Evolutionary conservation across 2,888 invertebrate genomes (phyloP), one percentile per base, ranked within the genome.

Genomic region (Drosophila robusta): DNA sequence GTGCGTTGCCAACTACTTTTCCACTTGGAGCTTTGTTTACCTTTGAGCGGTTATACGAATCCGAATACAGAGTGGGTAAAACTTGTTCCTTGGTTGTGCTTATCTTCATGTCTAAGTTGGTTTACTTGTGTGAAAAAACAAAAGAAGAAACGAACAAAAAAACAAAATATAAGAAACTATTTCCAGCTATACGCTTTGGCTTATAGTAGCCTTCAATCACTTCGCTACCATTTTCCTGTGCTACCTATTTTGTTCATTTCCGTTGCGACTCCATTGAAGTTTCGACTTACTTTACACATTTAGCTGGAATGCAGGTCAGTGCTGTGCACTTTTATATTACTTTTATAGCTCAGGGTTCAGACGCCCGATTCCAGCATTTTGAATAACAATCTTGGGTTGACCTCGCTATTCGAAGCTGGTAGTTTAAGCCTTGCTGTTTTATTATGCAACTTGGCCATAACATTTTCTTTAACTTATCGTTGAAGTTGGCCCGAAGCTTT

Each of bases 291-390:
- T 68, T 64, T 68, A 52, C 41, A 56, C 68, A 54, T 71, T 76
- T 46, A 44, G 39, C 52, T 61, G 44, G 46, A 80, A 89, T 85
- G 80, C 86, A 89, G 88, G 87, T 86, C 86, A 83, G 73, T 75
- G 54, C 70, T 55, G 61, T 75, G 65, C 61, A 82, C 67, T 73
- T 78, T 65, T 65, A 52, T 72, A 87, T 78, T 75, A 72, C 73
- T 76, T 76, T 75, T 72, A 61, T 61, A 14, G 45, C 42, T 46
- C 41, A 32, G 54, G 45, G 56, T 47, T 71, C 45, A 65, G 81
- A 50, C 46, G 62, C 54, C 66, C 46, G 57, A 56, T 78, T 44
- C 58, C 45, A 46, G 57, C 26, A 29, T 58, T 49, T 51, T 38
- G 50, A 56, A 44, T 63, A 70, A 65, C 57, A 72, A 72, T 51